Conservation (phyloP, 2,797 vertebrate genomes). For the Hozukius guyotensis region DNA sequence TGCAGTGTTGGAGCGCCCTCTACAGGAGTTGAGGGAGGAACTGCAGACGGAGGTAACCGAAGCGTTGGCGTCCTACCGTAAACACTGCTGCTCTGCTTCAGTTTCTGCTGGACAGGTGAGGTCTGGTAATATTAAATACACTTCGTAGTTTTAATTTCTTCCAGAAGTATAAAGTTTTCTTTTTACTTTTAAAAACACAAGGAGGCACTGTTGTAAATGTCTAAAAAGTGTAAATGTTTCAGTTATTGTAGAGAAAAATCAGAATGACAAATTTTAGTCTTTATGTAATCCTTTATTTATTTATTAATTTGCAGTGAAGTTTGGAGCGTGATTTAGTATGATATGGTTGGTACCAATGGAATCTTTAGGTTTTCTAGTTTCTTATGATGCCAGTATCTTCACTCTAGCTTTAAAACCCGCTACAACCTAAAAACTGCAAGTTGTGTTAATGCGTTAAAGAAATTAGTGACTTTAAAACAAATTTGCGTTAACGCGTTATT, state of each 20-base stretch:
- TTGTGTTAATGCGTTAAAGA: too few species aligned
- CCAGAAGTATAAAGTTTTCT: background rate
- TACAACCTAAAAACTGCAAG: too few species aligned
- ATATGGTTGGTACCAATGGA: rapidly evolving
- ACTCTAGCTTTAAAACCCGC: rapidly evolving
- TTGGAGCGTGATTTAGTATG: too few species aligned
- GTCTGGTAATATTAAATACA: rapidly evolving
- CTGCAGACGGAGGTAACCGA: constrained; percentile 80
- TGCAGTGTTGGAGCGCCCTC: constrained; percentile 74
- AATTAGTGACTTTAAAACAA: too few species aligned
- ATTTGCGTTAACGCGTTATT: too few species aligned
- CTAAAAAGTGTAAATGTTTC: background rate
- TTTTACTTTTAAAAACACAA: background rate
- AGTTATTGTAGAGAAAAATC: background rate
- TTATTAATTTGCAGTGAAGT: too few species aligned
- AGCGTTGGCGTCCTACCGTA: constrained; percentile 81
- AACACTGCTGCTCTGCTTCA: constrained; percentile 80
- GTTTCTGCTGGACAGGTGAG: constrained; percentile 82
- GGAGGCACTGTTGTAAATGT: background rate
- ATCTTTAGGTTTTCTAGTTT: too few species aligned
- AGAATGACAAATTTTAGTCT: rapidly evolving
- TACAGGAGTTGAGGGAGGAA: constrained; percentile 82
- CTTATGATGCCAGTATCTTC: too few species aligned
- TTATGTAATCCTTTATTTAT: background rate
- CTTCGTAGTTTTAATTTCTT: background rate